A percentile compares a stretch with the other conserved stretches of the same genome.
These are phyloP conservation scores for Oncorhynchus kisutch DNA, from an alignment of 2,113 vertebrate genomes.

Conservation along the genomic window DNA sequence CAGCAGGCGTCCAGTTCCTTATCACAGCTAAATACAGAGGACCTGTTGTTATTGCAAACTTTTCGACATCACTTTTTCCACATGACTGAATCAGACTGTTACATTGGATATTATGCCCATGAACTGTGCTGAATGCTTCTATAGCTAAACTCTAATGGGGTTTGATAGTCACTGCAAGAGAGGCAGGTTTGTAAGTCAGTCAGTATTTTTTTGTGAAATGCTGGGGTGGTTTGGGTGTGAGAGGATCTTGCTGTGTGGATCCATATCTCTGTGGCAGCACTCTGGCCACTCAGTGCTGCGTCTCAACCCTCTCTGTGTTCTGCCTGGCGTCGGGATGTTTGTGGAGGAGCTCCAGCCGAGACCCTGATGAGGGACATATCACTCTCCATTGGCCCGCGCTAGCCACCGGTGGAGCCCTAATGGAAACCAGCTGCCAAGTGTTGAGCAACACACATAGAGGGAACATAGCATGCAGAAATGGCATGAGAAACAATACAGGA, in stretches of 20 bases:
- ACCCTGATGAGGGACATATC: slow-evolving; percentile 27
- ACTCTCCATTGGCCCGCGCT: slow-evolving; percentile 22
- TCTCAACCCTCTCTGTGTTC: neutral
- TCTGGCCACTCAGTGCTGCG: neutral
- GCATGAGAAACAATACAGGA: slow-evolving; percentile 17
- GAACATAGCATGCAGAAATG: slow-evolving; percentile 10
- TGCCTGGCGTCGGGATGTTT: neutral
- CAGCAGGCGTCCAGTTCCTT: neutral
- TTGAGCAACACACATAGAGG: slow-evolving; percentile 43
- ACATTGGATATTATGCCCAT: neutral
- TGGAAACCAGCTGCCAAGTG: slow-evolving; percentile 58
- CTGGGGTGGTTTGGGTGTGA: neutral
- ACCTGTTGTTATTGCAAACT: neutral
- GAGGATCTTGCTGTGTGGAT: neutral
- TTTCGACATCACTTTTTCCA: neutral
- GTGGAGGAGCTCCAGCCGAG: slow-evolving; percentile 8
- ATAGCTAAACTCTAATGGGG: neutral
- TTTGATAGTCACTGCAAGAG: neutral
- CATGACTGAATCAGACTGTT: neutral
- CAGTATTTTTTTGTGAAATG: neutral
- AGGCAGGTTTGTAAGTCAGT: neutral
- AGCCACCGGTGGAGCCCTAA: slow-evolving; percentile 47
- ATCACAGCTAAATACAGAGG: neutral
- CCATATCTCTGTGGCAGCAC: neutral
- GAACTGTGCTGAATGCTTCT: neutral